Evolutionary conservation across 2,888 invertebrate genomes (phyloP).

Genomic region (Stenolophus ochropezus): DNA sequence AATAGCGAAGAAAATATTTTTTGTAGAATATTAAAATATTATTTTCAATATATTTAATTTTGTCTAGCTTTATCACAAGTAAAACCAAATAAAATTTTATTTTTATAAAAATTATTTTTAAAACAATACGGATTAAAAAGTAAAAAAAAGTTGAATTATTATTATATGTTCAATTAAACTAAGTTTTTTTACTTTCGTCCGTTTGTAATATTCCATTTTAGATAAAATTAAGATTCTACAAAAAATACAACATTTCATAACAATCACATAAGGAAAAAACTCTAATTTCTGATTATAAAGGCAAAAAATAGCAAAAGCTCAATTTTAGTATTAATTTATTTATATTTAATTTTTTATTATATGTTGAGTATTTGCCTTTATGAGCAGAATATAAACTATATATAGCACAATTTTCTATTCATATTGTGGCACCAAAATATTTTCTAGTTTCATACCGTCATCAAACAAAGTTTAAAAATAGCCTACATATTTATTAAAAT

Average conservation of each 20-base stretch:
- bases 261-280: neutral
- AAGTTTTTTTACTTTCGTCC: neutral
- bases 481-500: constrained; percentile 44
- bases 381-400: constrained; percentile 4
- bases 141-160: no score
- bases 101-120: no score
- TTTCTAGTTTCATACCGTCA: constrained; percentile 9
- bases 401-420: constrained; percentile 24
- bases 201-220: neutral
- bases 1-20: constrained; percentile 18
- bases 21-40: constrained; percentile 38
- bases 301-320: neutral
- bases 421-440: constrained; percentile 16
- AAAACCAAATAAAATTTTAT: constrained; percentile 5
- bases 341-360: neutral
- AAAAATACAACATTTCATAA: constrained; percentile 24
- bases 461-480: constrained; percentile 30
- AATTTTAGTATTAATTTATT: neutral
- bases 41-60: neutral
- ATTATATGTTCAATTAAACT: neutral
- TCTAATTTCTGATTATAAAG: constrained; percentile 7
- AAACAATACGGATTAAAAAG: no score
- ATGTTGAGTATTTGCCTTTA: constrained; percentile 29
- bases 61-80: neutral
- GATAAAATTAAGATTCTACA: constrained; percentile 18